phyloP scores from a whole-genome alignment of 2,113 vertebrate species.

The Heliornis fulica region DNA sequence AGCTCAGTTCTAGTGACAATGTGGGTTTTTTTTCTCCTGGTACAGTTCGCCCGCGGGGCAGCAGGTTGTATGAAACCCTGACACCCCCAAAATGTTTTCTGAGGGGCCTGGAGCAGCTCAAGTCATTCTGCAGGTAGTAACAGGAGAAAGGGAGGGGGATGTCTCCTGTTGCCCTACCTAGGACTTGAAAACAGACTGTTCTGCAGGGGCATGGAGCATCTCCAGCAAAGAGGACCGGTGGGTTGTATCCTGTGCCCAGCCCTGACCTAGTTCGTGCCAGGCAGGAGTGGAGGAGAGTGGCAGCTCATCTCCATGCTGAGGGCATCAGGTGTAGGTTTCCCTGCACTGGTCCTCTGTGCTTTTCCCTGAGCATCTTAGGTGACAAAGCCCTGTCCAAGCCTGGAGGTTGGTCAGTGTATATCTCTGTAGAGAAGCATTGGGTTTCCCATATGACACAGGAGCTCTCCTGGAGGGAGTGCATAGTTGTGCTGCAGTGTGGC shows the following conservation, averaged over 20 bases:
- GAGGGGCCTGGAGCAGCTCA: fast-evolving
- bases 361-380: fast-evolving
- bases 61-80: not conserved
- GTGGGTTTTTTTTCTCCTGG: not conserved
- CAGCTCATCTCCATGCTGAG: fast-evolving
- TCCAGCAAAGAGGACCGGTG: fast-evolving
- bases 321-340: not conserved
- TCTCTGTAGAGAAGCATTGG: fast-evolving
- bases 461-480: not conserved
- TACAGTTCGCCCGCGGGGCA: fast-evolving
- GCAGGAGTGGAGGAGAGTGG: not conserved
- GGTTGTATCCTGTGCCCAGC: not conserved
- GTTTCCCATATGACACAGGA: not conserved
- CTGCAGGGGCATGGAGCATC: not conserved
- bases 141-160: not conserved
- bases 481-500: not conserved
- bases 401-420: fast-evolving
- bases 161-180: not conserved
- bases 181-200: not conserved
- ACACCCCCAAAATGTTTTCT: not conserved
- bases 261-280: not conserved
- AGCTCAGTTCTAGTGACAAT: not conserved
- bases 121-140: not conserved
- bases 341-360: not conserved
- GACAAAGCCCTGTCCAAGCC: not conserved